Evolutionary conservation across 1,140 invertebrate genomes (phyloP), one percentile per base, ranked within the genome.

Genomic region (Globodera rostochiensis): DNA sequence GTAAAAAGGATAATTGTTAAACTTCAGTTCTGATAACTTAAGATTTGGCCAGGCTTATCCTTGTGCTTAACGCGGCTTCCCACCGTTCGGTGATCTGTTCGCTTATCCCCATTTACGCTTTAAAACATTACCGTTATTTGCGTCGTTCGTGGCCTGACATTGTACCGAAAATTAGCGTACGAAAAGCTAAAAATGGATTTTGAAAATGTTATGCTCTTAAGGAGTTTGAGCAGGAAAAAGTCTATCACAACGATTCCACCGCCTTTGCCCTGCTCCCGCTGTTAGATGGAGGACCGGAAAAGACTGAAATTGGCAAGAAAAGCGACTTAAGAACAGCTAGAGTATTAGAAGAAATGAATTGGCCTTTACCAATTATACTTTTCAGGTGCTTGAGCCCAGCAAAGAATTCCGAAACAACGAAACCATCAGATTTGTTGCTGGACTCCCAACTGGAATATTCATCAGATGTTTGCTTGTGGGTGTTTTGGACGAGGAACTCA

Each of bases 31-130:
- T 36, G 36, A 36, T 3, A 36, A 36, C 36, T 84, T 73, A 77
- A 94, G 94, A 97, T 91, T 93, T 97, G 74, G 95, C 94, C 88
- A 93, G 96, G 9, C 91, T 99, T 66, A 95, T 99, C 78, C 91
- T 98, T 76, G 94, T 98, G 46, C 93, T 98, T 85, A 99, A 98
- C 91, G 96, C 96, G 46, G 96, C 96, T 3, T 92, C 94, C 83
- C 93, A 94, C 88, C 94, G 95, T 90, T 94, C 94, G 45, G 95
- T 95, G 47, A 96, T 98, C 92, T 92, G 95, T 80, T 94, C 95
- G 57, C 91, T 98, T 64, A 94, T 99, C 88, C 95, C 96, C 80
- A 94, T 95, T 78, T 95, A 97, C 87, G 95, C 95, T 0, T 92
- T 94, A 47, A 83, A 82, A n/a, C 97, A 99, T 91, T 98, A 98